phyloP scores from a whole-genome alignment of 2,888 invertebrate species.

The Prosapia bicincta region DNA sequence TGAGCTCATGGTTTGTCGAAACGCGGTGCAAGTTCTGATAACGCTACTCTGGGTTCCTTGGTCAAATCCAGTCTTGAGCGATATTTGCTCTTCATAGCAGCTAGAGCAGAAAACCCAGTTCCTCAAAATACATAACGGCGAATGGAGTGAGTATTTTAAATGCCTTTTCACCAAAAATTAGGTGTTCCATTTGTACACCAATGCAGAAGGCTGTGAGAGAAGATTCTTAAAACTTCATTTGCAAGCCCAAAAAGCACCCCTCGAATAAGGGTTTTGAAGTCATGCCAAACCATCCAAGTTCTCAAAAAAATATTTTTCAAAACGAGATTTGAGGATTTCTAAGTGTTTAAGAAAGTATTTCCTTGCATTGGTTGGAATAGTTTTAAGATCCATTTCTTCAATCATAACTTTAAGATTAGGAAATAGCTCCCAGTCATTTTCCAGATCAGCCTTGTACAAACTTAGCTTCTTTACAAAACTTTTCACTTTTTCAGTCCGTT shows the following conservation, averaged over 20 bases:
- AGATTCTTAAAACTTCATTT: constrained; percentile 13
- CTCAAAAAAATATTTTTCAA: constrained; percentile 11
- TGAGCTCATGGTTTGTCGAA: too few species aligned
- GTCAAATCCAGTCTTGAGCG: too few species aligned
- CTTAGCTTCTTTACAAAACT: constrained; percentile 7
- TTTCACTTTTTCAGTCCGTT: constrained; percentile 3
- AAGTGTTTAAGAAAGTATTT: too few species aligned
- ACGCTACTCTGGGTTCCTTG: too few species aligned
- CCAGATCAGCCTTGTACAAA: constrained; percentile 5
- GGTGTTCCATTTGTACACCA: constrained; percentile 2
- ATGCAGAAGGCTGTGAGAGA: constrained; percentile 10
- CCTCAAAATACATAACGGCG: too few species aligned
- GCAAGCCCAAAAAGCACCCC: not conserved
- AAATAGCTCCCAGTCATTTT: constrained; percentile 1
- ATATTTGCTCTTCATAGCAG: too few species aligned
- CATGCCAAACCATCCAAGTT: too few species aligned
- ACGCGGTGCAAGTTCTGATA: too few species aligned
- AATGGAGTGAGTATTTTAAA: too few species aligned
- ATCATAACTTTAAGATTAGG: constrained; percentile 4
- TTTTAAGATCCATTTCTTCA: constrained; percentile 16
- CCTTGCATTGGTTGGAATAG: constrained; percentile 19
- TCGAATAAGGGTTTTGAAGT: not conserved
- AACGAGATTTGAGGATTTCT: too few species aligned
- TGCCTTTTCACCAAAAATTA: too few species aligned
- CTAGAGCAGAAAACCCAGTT: constrained; percentile 15